A percentile compares a stretch with the other conserved stretches of the same genome.
Conservation (phyloP, 1,140 invertebrate genomes). For the Pseudomyrmex cubaensis region DNA sequence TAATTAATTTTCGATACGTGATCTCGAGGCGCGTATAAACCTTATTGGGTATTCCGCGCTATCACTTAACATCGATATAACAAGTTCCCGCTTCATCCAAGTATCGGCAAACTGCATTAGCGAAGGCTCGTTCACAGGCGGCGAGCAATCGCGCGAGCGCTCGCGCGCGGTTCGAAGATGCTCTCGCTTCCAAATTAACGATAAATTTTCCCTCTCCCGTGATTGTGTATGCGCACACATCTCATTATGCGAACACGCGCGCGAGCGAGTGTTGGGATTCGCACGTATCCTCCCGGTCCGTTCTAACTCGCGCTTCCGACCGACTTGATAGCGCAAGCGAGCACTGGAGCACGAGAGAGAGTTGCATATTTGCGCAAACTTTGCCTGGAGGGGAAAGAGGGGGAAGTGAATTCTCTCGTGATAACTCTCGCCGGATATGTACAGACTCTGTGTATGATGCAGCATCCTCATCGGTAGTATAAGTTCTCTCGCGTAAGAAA, state of each 20-base stretch:
- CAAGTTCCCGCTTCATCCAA: not conserved
- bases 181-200: slow-evolving; percentile 37
- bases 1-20: too few species aligned
- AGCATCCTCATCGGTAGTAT: not conserved
- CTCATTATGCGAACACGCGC: slow-evolving; percentile 48
- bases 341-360: slow-evolving; percentile 31
- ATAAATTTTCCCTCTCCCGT: slow-evolving; percentile 3
- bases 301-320: slow-evolving; percentile 36
- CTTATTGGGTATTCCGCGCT: not conserved
- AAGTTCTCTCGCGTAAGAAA: not conserved
- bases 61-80: slow-evolving; percentile 1
- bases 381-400: not conserved
- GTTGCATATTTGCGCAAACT: slow-evolving; percentile 33
- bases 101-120: slow-evolving; percentile 38
- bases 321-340: slow-evolving; percentile 52
- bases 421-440: slow-evolving; percentile 36
- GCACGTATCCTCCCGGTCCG: slow-evolving; percentile 1
- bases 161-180: not conserved
- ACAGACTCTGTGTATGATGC: too few species aligned
- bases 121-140: not conserved
- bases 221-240: slow-evolving; percentile 23
- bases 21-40: too few species aligned
- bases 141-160: not conserved
- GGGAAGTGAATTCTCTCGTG: not conserved
- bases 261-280: slow-evolving; percentile 24